These are phyloP conservation scores for Perognathus longimembris DNA, from an alignment of 2,113 vertebrate species.

Conservation along the genomic window DNA sequence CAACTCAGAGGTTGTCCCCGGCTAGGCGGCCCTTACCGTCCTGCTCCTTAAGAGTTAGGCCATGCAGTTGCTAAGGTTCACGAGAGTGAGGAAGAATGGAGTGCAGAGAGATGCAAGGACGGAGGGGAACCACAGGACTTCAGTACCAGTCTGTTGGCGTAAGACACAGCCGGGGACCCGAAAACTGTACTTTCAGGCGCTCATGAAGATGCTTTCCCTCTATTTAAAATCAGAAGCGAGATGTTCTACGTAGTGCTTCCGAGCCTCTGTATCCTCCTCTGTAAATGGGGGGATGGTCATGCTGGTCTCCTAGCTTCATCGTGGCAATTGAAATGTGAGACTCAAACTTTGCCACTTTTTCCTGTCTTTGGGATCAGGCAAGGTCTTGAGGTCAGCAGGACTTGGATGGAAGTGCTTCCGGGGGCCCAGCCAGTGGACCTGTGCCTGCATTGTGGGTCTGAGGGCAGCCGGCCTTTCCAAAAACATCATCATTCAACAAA, in stretches of 20 bases:
- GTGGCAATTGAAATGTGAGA: too few species aligned
- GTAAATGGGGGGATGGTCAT: neutral
- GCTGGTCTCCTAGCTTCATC: neutral
- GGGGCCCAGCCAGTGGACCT: too few species aligned
- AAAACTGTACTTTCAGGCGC: neutral
- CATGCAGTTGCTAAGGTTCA: neutral
- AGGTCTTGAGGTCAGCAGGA: neutral
- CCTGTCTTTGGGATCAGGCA: neutral
- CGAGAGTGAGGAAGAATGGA: too few species aligned
- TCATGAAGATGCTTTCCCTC: neutral
- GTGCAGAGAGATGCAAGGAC: neutral
- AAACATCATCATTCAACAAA: neutral
- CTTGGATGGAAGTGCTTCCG: too few species aligned
- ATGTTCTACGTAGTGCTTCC: neutral
- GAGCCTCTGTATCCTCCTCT: neutral
- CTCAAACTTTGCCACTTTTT: neutral
- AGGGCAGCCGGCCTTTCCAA: neutral
- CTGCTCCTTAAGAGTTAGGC: neutral
- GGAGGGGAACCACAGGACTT: neutral
- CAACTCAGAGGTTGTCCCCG: neutral
- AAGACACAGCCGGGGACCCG: neutral
- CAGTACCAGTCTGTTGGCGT: accelerated
- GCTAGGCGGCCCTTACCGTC: neutral
- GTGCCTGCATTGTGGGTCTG: neutral
- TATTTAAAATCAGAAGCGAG: slow-evolving; percentile 17